phyloP scores from a whole-genome alignment of 2,888 invertebrate species.

The Byasa hedistus region DNA sequence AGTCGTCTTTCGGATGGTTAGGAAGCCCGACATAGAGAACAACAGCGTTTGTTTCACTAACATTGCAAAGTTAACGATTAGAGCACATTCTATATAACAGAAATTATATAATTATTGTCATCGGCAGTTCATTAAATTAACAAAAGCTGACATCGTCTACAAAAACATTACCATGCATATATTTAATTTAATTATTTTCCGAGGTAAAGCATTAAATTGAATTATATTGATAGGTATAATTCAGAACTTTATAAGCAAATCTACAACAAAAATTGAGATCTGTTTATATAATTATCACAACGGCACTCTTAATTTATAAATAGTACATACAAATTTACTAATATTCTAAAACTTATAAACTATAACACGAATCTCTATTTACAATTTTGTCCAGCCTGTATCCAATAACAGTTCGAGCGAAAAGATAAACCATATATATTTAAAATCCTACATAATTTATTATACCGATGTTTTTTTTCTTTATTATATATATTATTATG shows the following conservation, averaged over 20 bases:
- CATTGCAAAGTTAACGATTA: no score
- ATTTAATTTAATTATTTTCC: no score
- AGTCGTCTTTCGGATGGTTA: no score
- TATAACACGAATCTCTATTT: constrained; percentile 1
- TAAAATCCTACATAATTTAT: background rate
- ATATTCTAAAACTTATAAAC: background rate
- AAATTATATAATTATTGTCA: background rate
- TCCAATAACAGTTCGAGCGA: background rate
- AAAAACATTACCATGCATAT: no score
- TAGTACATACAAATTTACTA: background rate
- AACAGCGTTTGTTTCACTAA: no score
- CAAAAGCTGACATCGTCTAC: no score
- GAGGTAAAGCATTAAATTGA: no score
- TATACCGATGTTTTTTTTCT: background rate
- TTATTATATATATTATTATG: background rate
- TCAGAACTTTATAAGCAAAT: no score
- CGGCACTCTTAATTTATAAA: background rate
- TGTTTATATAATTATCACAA: background rate
- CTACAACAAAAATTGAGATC: background rate
- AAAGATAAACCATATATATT: constrained; percentile 4
- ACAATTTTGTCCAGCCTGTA: background rate
- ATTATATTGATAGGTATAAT: no score
- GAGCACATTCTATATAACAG: background rate
- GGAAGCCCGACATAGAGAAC: no score
- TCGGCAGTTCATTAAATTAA: background rate